These are phyloP conservation scores for Hydriomena furcata DNA, from an alignment of 2,888 invertebrate genomes.

Conservation along the genomic window DNA sequence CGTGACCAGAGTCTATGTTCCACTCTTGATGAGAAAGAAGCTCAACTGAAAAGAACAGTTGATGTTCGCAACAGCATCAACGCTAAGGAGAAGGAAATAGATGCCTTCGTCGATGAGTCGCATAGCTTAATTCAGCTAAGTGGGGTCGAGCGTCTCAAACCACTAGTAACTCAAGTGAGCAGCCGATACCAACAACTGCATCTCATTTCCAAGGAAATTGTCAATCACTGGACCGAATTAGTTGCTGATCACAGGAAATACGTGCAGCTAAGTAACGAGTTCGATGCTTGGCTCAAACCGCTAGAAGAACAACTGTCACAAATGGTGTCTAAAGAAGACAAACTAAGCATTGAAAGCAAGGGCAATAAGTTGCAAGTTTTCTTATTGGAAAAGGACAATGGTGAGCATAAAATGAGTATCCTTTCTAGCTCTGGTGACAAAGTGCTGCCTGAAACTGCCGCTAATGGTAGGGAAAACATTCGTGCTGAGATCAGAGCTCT, in stretches of 20 bases:
- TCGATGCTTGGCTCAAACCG: conserved; percentile 90
- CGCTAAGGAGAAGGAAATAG: conserved; percentile 92
- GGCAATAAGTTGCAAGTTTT: conserved; percentile 88
- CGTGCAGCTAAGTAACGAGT: conserved; percentile 88
- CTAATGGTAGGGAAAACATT: conserved; percentile 94
- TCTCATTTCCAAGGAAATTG: conserved; percentile 92
- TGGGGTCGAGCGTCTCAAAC: conserved; percentile 93
- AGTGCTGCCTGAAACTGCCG: conserved; percentile 95
- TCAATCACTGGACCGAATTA: conserved; percentile 92
- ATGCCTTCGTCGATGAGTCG: conserved; percentile 94
- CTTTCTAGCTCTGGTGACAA: conserved; percentile 92
- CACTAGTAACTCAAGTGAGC: conserved; percentile 94
- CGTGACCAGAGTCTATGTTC: conserved; percentile 93
- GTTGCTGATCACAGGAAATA: conserved; percentile 93
- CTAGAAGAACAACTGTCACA: conserved; percentile 87
- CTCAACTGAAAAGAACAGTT: conserved; percentile 88
- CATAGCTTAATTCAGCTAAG: conserved; percentile 93
- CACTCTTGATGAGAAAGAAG: conserved; percentile 91
- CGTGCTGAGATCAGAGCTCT: conserved; percentile 92
- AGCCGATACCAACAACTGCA: conserved; percentile 92
- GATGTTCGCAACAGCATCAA: conserved; percentile 90
- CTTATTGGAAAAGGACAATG: conserved; percentile 92
- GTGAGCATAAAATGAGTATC: conserved; percentile 89
- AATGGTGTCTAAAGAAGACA: conserved; percentile 86
- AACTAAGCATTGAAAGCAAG: conserved; percentile 86